Evolutionary conservation across 2,113 vertebrate genomes (phyloP), one percentile per base, ranked within the genome.

Genomic region (Gasterosteus aculeatus): DNA sequence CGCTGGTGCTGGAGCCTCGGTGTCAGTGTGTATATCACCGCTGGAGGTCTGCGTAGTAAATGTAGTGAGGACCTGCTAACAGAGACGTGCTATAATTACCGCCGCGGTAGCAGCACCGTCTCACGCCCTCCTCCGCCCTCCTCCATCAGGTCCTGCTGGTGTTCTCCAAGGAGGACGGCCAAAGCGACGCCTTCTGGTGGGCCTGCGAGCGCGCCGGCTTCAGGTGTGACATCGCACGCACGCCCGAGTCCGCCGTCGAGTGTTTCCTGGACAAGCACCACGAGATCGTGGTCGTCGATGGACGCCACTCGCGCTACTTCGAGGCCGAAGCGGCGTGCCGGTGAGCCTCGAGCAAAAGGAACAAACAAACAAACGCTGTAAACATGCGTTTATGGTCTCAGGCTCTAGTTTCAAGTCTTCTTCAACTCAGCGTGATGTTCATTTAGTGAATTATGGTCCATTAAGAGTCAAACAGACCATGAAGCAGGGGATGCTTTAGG

Each of bases 171-270:
- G 97, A 98, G 92, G 97, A 99, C 83, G 95, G 92, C 83, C 97
- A 99, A 83, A 99, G 97, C 26, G 96, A 98, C 75, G 96, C 96
- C 2, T 97, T 99, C 90, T 98, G 97, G 97, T 97, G 97, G 97
- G 97, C 97, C 70, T 99, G 97, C 61, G 96, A 98, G 85, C 95
- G 95, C 58, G 97, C 97, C 0, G 97, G 96, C 3, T 99, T 97
- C 88, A 92, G 92, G 44, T 98, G 97, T 84, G 97, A 94, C 80
- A 95, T 99, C 60, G 94, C 96, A 18, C 92, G 93, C 39, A 98
- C 97, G 15, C 95, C 95, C 0, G 96, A 99, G 82, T 96, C 97
- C 39, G 97, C 97, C 0, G 93, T 96, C 1, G 95, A 98, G 77
- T 96, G 96, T 85, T 98, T 97, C 91, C 91, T 97, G 70, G 97